phyloP scores from a whole-genome alignment of 2,888 invertebrate genomes.

The Ernsta delagoae region DNA sequence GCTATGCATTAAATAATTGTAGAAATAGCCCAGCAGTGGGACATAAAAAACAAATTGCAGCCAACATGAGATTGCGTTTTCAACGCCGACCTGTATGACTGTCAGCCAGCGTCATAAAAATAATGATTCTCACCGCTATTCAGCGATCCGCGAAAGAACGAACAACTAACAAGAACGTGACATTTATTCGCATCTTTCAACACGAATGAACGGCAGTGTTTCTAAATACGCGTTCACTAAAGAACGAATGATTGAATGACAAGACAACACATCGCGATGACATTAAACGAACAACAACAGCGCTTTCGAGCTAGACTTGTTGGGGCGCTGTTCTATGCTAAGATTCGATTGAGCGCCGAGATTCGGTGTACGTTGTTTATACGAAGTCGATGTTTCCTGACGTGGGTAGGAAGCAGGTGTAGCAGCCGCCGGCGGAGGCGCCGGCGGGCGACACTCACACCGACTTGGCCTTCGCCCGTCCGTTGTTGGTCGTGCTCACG shows the following conservation, averaged over 20 bases:
- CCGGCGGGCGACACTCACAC: slow-evolving; percentile 78
- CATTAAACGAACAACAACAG: slow-evolving; percentile 1
- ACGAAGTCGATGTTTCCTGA: slow-evolving; percentile 67
- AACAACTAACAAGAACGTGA: not conserved
- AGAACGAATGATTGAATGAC: slow-evolving; percentile 17
- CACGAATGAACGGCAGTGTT: slow-evolving; percentile 8
- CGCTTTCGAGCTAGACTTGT: not conserved
- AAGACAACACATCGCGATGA: slow-evolving; percentile 4
- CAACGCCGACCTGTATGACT: not conserved
- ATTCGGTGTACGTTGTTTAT: slow-evolving; percentile 47
- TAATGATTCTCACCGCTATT: not conserved
- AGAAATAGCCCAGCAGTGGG: too few species aligned
- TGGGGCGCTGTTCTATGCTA: not conserved
- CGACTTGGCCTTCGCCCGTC: slow-evolving; percentile 73
- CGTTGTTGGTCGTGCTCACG: slow-evolving; percentile 80
- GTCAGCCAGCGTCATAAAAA: slow-evolving; percentile 15
- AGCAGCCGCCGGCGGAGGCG: slow-evolving; percentile 63
- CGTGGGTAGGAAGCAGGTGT: slow-evolving; percentile 71
- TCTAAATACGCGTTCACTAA: not conserved
- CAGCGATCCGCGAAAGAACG: slow-evolving; percentile 7
- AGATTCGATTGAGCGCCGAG: slow-evolving; percentile 24
- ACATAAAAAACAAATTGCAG: too few species aligned
- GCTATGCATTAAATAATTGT: too few species aligned
- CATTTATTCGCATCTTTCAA: not conserved
- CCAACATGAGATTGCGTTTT: slow-evolving; percentile 23